These are phyloP conservation scores for Parauchenoglanis punctatus DNA, from an alignment of 2,797 vertebrate species.

Conservation along the genomic window DNA sequence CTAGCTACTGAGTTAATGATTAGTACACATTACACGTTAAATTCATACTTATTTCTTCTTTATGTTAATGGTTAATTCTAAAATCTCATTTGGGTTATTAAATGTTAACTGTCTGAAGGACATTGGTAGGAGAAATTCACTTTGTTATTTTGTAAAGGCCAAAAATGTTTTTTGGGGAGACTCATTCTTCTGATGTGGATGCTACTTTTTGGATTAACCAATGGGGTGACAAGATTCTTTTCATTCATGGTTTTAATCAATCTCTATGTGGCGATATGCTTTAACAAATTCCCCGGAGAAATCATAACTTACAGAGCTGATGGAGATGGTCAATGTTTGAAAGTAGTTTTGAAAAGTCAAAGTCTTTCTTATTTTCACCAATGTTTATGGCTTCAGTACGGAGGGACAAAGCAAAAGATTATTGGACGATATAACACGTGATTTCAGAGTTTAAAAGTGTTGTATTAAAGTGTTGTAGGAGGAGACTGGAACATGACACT, in stretches of 20 bases:
- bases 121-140: background rate
- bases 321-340: background rate
- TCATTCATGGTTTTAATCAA: background rate
- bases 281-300: background rate
- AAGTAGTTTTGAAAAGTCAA: background rate
- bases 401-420: no score
- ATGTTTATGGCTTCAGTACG: no score
- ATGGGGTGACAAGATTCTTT: background rate
- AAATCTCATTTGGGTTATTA: slow-evolving; percentile 8
- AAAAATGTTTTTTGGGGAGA: background rate
- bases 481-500: background rate
- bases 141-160: background rate
- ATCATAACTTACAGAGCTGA: background rate
- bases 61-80: background rate
- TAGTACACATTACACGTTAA: no score
- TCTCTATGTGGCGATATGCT: background rate
- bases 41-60: background rate
- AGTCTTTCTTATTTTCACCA: background rate
- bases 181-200: background rate
- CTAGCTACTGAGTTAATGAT: no score
- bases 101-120: slow-evolving; percentile 21
- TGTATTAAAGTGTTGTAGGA: no score
- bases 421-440: no score
- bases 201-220: background rate
- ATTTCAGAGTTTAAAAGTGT: background rate